Base-by-base conservation (phyloP, 2,888 invertebrate genomes). In the Osedax fenrisi region DNA sequence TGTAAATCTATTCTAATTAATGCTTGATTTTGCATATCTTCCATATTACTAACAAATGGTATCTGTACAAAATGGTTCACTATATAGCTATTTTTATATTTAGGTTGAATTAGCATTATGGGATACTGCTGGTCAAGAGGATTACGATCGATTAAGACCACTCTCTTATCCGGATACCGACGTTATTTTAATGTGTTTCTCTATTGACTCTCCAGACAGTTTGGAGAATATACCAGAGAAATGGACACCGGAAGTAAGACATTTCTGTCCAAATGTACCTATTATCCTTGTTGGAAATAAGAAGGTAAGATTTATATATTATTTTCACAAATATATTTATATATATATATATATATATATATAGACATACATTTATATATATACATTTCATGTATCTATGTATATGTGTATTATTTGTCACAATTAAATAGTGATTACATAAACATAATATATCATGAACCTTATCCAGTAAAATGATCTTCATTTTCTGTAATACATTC, bases 251-350 rank as follows among this genome's bases (percentile, higher is more conserved):
- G 82, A 82, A 76, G 71, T 82, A 3, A 72, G 76, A 1, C 81
- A 80, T 59, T 76, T 76, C 74, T 80, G 80, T 56, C 80, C 96
- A 79, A 94, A 94, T 86, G 94, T 96, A 83, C 96, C 96, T 83
- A 95, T 97, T 81, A 94, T 97, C 82, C 88, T 97, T 82, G 96
- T 97, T 83, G 96, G 96, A 81, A 96, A 95, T 88, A 96, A 97
- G 86, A 80, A 79, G 41, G 41, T 41, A n/a, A n/a, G n/a, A n/a
- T n/a, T n/a, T n/a, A n/a, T n/a, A n/a, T n/a, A n/a, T n/a, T n/a
- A 10, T 41, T 41, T 41, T 41, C 10, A 41, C 10, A 10, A 41
- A 17, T 41, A 41, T 41, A 41, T 41, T 5, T 10, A 41, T 17
- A 10, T 41, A 41, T 41, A 41, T 41, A 41, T 10, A 5, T 41